A percentile compares a stretch with the other conserved stretches of the same genome.
phyloP scores from a whole-genome alignment of 2,113 vertebrate species.

The Brachyhypopomus occidentalis region DNA sequence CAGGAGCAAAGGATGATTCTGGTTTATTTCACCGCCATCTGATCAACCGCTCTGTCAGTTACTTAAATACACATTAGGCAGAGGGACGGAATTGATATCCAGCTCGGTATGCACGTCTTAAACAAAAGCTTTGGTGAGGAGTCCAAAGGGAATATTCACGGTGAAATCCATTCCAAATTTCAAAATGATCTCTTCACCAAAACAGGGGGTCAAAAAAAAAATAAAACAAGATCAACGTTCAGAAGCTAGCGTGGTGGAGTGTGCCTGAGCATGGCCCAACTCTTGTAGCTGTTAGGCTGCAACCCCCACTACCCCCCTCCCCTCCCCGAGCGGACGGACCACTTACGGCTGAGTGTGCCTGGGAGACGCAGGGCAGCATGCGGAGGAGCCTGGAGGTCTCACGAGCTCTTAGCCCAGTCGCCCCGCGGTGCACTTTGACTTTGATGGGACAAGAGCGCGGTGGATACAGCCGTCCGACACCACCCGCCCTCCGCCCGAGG shows the following conservation, averaged over 20 bases:
- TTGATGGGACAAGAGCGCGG: conserved; percentile 82
- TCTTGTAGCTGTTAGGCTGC: neutral
- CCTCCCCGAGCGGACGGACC: neutral
- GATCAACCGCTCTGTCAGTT: neutral
- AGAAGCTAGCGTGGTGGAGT: neutral
- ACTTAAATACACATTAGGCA: conserved; percentile 15
- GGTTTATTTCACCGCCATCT: conserved; percentile 16
- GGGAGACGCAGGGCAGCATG: conserved; percentile 37
- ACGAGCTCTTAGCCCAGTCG: conserved; percentile 70
- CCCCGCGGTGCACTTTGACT: conserved; percentile 75
- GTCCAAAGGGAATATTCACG: neutral
- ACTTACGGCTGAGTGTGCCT: conserved; percentile 34
- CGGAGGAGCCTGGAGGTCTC: conserved; percentile 64
- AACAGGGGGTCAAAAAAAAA: neutral
- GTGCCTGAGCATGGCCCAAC: neutral
- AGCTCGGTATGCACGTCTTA: neutral
- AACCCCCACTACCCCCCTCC: neutral
- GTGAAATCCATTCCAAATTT: no score
- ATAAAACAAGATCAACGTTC: no score
- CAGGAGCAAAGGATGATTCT: conserved; percentile 19
- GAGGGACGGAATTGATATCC: conserved; percentile 1
- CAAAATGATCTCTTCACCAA: neutral
- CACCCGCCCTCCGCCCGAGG: conserved; percentile 74
- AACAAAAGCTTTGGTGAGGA: neutral
- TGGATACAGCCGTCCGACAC: conserved; percentile 71